These are phyloP conservation scores for Hirtodrosophila confusa DNA, from an alignment of 2,888 invertebrate genomes.

Conservation along the genomic window DNA sequence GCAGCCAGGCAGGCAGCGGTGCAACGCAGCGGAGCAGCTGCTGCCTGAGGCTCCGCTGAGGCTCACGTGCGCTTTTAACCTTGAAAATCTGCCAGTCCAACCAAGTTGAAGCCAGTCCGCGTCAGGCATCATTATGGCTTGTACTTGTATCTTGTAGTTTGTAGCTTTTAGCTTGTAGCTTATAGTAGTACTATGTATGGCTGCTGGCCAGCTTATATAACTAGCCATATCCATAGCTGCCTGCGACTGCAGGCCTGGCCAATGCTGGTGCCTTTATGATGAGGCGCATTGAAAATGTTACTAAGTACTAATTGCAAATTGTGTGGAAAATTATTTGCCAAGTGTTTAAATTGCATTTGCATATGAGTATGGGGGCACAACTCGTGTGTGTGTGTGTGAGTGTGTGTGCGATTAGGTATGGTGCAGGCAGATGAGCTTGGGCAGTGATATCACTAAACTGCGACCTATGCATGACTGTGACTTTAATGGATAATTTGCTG, in stretches of 20 bases:
- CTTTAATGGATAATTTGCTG: not conserved
- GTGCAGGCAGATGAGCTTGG: constrained; percentile 17
- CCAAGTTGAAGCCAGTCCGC: constrained; percentile 28
- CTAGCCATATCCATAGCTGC: constrained; percentile 34
- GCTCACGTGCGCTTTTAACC: constrained; percentile 79
- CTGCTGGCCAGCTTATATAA: constrained; percentile 55
- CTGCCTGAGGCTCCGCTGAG: constrained; percentile 58
- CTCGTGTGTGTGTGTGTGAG: not conserved
- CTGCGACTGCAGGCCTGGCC: constrained; percentile 1
- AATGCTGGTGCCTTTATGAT: constrained; percentile 71
- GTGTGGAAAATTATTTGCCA: constrained; percentile 75
- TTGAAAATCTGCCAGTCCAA: constrained; percentile 78
- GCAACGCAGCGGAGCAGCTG: constrained; percentile 35
- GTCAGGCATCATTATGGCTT: constrained; percentile 58
- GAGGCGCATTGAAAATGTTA: constrained; percentile 67
- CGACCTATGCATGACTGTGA: constrained; percentile 10
- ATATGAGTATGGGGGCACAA: constrained; percentile 49
- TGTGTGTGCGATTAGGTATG: constrained; percentile 23
- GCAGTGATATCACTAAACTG: constrained; percentile 14
- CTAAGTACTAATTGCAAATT: constrained; percentile 72
- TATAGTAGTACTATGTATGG: not conserved
- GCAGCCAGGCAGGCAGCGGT: constrained; percentile 25
- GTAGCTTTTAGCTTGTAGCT: not conserved
- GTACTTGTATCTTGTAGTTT: constrained; percentile 32
- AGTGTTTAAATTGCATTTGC: constrained; percentile 68